A percentile compares a stretch with the other conserved stretches of the same genome.
Conservation (phyloP, 2,888 invertebrate species). For the Neelides folsomi region DNA sequence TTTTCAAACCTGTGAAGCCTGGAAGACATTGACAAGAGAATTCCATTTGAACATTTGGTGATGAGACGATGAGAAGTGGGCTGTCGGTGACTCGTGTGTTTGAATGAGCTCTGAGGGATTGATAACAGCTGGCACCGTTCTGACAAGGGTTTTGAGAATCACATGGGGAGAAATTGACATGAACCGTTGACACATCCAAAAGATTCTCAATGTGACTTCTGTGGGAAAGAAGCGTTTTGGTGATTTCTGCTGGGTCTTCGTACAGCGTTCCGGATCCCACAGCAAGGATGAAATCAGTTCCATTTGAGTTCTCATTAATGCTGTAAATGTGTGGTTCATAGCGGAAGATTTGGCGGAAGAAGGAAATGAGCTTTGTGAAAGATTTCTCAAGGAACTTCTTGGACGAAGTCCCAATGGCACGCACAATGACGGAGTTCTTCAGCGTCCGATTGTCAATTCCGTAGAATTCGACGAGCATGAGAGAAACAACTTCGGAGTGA, state of each 20-base stretch:
- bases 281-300: slow-evolving; percentile 59
- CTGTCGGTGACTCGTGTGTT: slow-evolving; percentile 63
- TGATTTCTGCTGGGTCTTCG: slow-evolving; percentile 51
- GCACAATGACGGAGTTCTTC: slow-evolving; percentile 65
- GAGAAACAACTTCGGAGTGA: slow-evolving; percentile 73
- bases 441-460: slow-evolving; percentile 68
- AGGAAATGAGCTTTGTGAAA: slow-evolving; percentile 41
- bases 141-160: slow-evolving; percentile 46
- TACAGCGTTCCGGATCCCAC: slow-evolving; percentile 41
- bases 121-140: slow-evolving; percentile 64
- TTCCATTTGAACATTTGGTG: slow-evolving; percentile 63
- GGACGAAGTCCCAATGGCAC: slow-evolving; percentile 59
- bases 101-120: slow-evolving; percentile 52
- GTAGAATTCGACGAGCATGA: slow-evolving; percentile 67
- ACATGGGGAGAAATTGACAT: slow-evolving; percentile 68
- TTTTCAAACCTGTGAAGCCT: slow-evolving; percentile 56
- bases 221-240: slow-evolving; percentile 52
- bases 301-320: slow-evolving; percentile 51
- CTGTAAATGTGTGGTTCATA: slow-evolving; percentile 54
- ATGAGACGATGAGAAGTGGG: slow-evolving; percentile 64
- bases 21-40: slow-evolving; percentile 67
- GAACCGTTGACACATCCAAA: slow-evolving; percentile 48
- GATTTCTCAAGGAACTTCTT: slow-evolving; percentile 60
- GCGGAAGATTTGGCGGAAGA: slow-evolving; percentile 26
- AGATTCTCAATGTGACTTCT: slow-evolving; percentile 50